Evolutionary conservation across 2,113 vertebrate genomes (phyloP).

Genomic region (Neolamprologus kungweensis): DNA sequence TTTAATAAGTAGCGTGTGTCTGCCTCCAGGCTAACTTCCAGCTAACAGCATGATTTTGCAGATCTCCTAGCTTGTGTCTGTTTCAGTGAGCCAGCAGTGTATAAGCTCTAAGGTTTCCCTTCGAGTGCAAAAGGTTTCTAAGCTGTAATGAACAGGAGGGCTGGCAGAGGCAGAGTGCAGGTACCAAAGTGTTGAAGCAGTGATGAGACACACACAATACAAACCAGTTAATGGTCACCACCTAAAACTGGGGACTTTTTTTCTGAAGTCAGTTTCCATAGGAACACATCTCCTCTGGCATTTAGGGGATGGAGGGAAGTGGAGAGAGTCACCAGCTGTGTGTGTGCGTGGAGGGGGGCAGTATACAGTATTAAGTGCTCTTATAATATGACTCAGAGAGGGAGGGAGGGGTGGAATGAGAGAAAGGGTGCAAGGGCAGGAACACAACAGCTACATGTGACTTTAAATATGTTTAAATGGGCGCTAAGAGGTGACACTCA

Average conservation of each 20-base stretch:
- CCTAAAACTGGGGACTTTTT: constrained; percentile 10
- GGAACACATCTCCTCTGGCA: constrained; percentile 44
- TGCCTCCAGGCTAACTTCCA: background rate
- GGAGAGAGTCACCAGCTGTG: constrained; percentile 1
- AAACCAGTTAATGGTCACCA: constrained; percentile 10
- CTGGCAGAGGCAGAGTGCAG: background rate
- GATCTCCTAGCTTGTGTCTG: background rate
- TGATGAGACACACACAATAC: background rate
- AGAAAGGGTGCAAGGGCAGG: background rate
- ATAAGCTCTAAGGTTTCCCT: background rate
- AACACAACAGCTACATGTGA: background rate
- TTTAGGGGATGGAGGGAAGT: constrained; percentile 2
- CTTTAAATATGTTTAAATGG: background rate
- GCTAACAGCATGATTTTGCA: background rate
- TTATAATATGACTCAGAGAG: constrained; percentile 17
- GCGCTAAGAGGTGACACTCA: background rate
- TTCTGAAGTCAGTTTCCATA: constrained; percentile 45
- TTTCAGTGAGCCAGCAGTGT: background rate
- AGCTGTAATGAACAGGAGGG: background rate
- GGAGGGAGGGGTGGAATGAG: background rate
- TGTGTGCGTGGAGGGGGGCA: background rate
- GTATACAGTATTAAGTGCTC: constrained; percentile 28
- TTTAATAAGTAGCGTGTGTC: background rate
- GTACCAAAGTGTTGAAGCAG: background rate
- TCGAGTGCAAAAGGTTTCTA: background rate